Base-by-base conservation (phyloP, 2,888 invertebrate species). In the Rhamnusium bicolor region DNA sequence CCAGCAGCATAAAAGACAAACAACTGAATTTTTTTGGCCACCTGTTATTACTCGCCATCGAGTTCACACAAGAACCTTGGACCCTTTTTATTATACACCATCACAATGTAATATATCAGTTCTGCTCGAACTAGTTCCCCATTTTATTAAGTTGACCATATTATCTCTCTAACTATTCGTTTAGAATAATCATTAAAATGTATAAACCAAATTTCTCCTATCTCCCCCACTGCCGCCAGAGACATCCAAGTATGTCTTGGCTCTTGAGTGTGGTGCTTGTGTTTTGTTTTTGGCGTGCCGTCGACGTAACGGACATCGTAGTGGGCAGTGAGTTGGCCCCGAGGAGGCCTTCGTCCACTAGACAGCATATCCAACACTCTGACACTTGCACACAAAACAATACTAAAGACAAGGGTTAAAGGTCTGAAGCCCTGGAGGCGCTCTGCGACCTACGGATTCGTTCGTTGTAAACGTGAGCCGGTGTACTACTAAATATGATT, bases 331-430 rank as follows among this genome's bases (percentile, higher is more conserved):
- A 56, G 67, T 27, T 14, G 71, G 66, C 67, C 77, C 76, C 72
- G 74, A 77, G 77, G 79, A 75, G 74, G 73, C 70, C 77, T 75
- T 69, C 73, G 72, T 72, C 75, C 78, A 67, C 73, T 61, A 76
- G 79, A 79, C 79, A 80, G 79, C 78, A 74, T 68, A 76, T 79
- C 80, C 78, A 76, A 80, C 80, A 79, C 76, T 74, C 78, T 80
- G 81, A 81, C 81, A 81, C 78, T 72, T 68, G 71, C 73, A 79
- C 78, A 71, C 72, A 74, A 77, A 77, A 79, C 76, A 79, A 76
- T 76, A 73, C 75, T 72, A 77, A 72, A 78, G 80, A 81, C 76
- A 75, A 80, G 79, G 82, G 81, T 81, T 79, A 80, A 78, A 81
- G 81, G 81, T 80, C 81, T 71, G 62, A 19, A 21, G 66, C 70